Percentiles rank a stretch among this genome's conserved stretches.
Conservation (phyloP, 1,140 invertebrate genomes). For the Sipha flava region DNA sequence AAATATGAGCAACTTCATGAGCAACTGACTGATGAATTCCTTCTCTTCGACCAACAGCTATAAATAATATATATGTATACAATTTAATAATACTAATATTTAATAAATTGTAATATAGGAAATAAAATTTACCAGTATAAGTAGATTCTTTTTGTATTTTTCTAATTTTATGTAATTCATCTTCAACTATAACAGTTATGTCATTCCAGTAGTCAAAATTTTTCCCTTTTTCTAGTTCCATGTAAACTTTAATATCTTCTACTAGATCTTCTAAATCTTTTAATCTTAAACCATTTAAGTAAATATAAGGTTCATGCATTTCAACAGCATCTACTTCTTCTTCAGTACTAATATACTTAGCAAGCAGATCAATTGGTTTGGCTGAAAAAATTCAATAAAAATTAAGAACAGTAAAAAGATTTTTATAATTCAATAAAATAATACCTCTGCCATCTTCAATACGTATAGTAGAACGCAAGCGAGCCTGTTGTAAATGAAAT, state of each 20-base stretch:
- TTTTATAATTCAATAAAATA: background rate
- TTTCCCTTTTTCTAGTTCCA: slow-evolving; percentile 72
- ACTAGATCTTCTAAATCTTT: slow-evolving; percentile 94
- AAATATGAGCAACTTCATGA: slow-evolving; percentile 78
- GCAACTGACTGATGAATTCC: slow-evolving; percentile 90
- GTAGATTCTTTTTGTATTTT: slow-evolving; percentile 53
- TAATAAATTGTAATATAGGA: background rate
- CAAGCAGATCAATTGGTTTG: slow-evolving; percentile 95
- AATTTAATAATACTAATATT: background rate
- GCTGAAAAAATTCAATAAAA: slow-evolving; percentile 50
- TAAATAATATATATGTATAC: slow-evolving; percentile 25
- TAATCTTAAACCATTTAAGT: slow-evolving; percentile 82
- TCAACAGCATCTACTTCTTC: slow-evolving; percentile 87
- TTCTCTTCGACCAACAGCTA: slow-evolving; percentile 64
- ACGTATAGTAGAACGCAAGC: slow-evolving; percentile 81
- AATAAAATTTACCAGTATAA: background rate
- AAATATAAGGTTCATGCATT: slow-evolving; percentile 97
- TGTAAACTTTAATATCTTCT: slow-evolving; percentile 91
- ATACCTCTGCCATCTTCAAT: slow-evolving; percentile 78
- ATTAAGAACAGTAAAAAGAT: background rate
- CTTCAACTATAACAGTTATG: slow-evolving; percentile 90
- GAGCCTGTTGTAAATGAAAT: slow-evolving; percentile 82
- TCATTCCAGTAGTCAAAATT: slow-evolving; percentile 96
- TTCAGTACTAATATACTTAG: slow-evolving; percentile 90
- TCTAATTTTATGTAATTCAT: slow-evolving; percentile 82